Conservation (phyloP, 2,797 vertebrate genomes). For the Esox masquinongy region DNA sequence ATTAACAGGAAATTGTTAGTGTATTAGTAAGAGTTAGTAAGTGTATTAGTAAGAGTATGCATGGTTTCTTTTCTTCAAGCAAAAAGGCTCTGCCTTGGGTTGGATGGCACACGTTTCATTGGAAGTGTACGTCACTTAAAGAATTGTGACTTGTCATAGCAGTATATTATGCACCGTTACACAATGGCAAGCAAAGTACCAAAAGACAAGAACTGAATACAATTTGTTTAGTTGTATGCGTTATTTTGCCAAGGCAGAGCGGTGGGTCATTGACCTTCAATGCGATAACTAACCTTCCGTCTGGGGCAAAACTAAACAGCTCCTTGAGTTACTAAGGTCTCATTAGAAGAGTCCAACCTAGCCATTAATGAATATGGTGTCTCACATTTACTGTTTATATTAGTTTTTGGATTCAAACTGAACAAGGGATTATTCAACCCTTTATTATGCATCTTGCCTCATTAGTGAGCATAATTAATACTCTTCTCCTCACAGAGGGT, state of each 20-base stretch:
- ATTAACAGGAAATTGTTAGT: neutral
- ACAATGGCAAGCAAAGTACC: neutral
- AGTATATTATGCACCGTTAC: neutral
- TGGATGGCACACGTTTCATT: neutral
- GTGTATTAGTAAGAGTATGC: neutral
- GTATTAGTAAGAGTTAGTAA: neutral
- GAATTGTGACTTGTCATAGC: neutral
- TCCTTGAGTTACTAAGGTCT: neutral
- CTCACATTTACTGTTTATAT: neutral
- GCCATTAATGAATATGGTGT: neutral
- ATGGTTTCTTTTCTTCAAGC: neutral
- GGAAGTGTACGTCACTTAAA: neutral
- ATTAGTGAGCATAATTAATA: neutral
- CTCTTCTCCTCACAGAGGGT: neutral
- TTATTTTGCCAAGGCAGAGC: neutral
- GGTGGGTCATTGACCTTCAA: neutral
- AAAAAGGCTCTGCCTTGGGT: neutral
- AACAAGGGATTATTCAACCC: neutral
- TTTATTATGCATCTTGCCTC: neutral
- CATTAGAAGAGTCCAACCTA: neutral
- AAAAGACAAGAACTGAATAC: neutral
- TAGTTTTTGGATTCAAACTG: constrained; percentile 1
- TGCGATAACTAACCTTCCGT: neutral
- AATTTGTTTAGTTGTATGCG: neutral
- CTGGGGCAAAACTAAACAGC: neutral